phyloP scores from a whole-genome alignment of 92 coral and sea anemone species.

The Heteractis magnifica region DNA sequence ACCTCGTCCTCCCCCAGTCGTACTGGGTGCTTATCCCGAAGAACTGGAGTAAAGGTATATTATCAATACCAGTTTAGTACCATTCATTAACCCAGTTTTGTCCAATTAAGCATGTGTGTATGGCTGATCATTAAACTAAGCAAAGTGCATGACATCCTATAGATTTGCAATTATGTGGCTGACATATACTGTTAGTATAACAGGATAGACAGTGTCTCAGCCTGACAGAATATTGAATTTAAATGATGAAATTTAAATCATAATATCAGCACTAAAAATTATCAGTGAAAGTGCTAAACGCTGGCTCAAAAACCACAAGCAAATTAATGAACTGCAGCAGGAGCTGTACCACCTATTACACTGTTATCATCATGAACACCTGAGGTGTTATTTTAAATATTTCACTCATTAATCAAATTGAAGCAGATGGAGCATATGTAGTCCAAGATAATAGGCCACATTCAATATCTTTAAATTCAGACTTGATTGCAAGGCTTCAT shows the following conservation, averaged over 20 bases:
- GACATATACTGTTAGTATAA: neutral
- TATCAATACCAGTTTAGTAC: neutral
- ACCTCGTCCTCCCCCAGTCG: slow-evolving; percentile 96
- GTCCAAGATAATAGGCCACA: too few species aligned
- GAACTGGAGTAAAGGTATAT: slow-evolving; percentile 53
- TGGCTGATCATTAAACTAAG: neutral
- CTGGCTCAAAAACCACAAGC: neutral
- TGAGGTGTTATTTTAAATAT: too few species aligned
- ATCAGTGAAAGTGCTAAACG: neutral
- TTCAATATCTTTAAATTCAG: too few species aligned
- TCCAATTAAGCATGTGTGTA: neutral
- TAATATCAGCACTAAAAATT: neutral
- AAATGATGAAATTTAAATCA: neutral
- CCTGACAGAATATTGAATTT: neutral
- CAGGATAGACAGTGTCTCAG: neutral
- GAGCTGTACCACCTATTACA: too few species aligned
- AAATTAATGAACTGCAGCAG: neutral
- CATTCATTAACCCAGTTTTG: neutral
- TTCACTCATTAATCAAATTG: too few species aligned
- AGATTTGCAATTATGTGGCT: neutral
- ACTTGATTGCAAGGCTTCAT: too few species aligned
- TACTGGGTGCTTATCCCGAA: slow-evolving; percentile 93
- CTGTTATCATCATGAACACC: too few species aligned
- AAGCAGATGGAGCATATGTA: too few species aligned
- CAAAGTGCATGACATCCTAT: neutral